These are phyloP conservation scores for Platycheirus albimanus DNA, from an alignment of 2,888 invertebrate species.

Conservation along the genomic window DNA sequence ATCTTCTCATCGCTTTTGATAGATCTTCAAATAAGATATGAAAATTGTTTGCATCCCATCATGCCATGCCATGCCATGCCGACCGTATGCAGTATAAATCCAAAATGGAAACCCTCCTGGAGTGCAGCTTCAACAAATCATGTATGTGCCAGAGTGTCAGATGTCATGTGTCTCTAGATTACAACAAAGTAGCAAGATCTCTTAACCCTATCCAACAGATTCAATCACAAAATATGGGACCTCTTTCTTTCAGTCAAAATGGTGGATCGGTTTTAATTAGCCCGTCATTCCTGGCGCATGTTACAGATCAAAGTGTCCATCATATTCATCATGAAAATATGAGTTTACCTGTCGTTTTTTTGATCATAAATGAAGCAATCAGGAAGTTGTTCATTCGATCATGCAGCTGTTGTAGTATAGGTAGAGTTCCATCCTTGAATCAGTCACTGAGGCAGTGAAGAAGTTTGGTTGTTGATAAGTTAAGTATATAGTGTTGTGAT, in stretches of 20 bases:
- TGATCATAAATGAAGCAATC: slow-evolving; percentile 14
- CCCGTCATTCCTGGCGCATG: slow-evolving; percentile 28
- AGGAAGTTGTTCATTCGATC: slow-evolving; percentile 4
- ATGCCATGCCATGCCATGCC: neutral
- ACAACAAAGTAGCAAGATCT: slow-evolving; percentile 27
- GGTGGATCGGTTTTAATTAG: slow-evolving; percentile 43
- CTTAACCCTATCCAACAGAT: neutral
- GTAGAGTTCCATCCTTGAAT: slow-evolving; percentile 3
- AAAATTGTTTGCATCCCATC: neutral
- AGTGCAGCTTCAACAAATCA: slow-evolving; percentile 15
- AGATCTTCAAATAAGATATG: slow-evolving; percentile 5
- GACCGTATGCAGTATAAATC: neutral
- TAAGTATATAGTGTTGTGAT: no score
- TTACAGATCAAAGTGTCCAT: slow-evolving; percentile 28
- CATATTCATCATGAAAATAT: slow-evolving; percentile 16
- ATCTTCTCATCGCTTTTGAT: slow-evolving; percentile 21
- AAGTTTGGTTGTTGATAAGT: slow-evolving; percentile 7
- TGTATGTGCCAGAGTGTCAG: neutral
- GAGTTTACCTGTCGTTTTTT: slow-evolving; percentile 10
- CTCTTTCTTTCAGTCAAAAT: neutral
- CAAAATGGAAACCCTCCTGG: neutral
- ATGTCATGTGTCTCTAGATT: slow-evolving; percentile 1
- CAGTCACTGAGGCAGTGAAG: neutral
- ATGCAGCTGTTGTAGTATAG: slow-evolving; percentile 3
- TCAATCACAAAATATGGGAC: slow-evolving; percentile 3